Evolutionary conservation across 2,113 vertebrate species (phyloP).

Genomic region (Brevimyrus niger): DNA sequence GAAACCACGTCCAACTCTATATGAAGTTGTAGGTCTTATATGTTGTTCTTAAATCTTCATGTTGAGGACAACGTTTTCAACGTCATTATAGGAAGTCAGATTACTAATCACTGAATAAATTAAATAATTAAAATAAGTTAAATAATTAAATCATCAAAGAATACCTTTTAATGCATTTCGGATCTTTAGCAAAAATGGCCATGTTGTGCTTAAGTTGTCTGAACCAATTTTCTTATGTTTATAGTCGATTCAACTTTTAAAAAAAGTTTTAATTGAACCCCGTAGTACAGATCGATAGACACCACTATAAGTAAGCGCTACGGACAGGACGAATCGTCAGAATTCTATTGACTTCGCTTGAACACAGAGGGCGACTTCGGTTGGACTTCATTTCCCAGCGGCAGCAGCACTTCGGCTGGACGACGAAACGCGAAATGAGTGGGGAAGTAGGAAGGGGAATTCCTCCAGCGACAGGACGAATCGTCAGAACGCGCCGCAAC

Average conservation of each 20-base stretch:
- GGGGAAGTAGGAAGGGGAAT: conserved; percentile 24
- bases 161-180: background rate
- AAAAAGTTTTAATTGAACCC: background rate
- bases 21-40: background rate
- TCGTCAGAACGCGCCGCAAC: background rate
- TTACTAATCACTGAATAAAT: background rate
- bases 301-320: background rate
- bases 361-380: background rate
- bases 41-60: background rate
- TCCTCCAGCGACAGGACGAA: background rate
- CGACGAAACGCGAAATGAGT: background rate
- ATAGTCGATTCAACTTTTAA: background rate
- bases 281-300: background rate
- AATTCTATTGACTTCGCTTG: background rate
- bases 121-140: no score
- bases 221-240: background rate
- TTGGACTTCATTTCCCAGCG: background rate
- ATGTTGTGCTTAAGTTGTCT: background rate
- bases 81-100: background rate
- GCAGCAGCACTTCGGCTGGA: background rate
- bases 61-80: background rate
- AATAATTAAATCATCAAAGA: background rate
- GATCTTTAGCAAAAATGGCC: background rate
- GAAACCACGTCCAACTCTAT: background rate
- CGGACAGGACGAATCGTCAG: background rate